phyloP scores from a whole-genome alignment of 2,888 invertebrate species.

The Idaea straminata region DNA sequence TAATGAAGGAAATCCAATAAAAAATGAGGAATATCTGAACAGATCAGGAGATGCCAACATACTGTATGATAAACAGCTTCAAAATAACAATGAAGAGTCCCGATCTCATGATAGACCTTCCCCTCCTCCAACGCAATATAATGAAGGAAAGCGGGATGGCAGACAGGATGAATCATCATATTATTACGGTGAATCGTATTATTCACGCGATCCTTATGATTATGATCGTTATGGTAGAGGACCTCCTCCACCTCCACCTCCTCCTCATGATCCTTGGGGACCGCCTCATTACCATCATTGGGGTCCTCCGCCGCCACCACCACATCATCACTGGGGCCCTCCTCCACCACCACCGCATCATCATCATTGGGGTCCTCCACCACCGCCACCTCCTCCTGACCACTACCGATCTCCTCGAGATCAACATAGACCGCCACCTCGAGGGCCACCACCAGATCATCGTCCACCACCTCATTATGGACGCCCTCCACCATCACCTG shows the following conservation, averaged over 20 bases:
- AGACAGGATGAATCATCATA: conserved; percentile 14
- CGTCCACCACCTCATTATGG: conserved; percentile 8
- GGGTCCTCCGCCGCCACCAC: conserved; percentile 13
- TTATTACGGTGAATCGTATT: conserved; percentile 5
- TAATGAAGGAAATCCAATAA: background rate
- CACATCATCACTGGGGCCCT: conserved; percentile 8
- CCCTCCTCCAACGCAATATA: conserved; percentile 10
- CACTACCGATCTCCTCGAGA: background rate
- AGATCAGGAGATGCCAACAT: background rate
- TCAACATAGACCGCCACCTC: conserved; percentile 12
- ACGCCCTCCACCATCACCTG: conserved; percentile 13
- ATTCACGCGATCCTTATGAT: background rate
- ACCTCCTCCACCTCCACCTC: conserved; percentile 17
- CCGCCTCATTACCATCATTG: conserved; percentile 11
- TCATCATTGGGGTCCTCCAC: conserved; percentile 11
- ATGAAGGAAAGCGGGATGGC: background rate
- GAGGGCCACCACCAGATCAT: conserved; percentile 20
- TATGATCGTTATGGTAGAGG: conserved; percentile 12
- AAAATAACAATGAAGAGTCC: conserved; percentile 8
- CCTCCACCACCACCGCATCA: conserved; percentile 16
- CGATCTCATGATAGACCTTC: conserved; percentile 17
- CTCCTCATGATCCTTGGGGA: conserved; percentile 14
- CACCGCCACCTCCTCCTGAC: conserved; percentile 6
- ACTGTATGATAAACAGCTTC: conserved; percentile 8
- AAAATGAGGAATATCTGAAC: background rate